Conservation (phyloP, 2,797 vertebrate species). For the Eulemur mongoz region DNA sequence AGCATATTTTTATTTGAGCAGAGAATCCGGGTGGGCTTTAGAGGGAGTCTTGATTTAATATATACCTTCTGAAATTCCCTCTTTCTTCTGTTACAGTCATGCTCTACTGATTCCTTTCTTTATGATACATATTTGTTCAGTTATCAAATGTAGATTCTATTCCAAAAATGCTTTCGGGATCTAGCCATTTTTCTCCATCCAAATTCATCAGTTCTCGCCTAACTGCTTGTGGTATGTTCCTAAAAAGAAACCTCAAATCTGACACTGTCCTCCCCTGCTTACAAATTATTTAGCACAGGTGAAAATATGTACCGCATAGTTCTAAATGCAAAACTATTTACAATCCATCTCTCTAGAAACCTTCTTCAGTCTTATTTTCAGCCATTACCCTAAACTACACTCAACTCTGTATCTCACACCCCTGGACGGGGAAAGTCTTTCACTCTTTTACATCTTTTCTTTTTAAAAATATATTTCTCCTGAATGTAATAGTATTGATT, state of each 20-base stretch:
- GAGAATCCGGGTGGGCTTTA: neutral
- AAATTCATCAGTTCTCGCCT: constrained; percentile 40
- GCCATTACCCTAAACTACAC: neutral
- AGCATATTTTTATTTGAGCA: neutral
- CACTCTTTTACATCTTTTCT: neutral
- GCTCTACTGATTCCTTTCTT: neutral
- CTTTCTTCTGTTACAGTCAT: neutral
- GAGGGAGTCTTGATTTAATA: constrained; percentile 19
- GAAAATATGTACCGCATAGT: neutral
- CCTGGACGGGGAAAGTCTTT: neutral
- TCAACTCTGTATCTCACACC: neutral
- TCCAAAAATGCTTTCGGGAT: constrained; percentile 8
- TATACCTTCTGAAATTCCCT: neutral
- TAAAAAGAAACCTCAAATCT: neutral
- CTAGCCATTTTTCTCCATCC: neutral
- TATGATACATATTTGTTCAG: neutral
- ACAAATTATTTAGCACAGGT: neutral
- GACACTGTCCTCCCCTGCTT: neutral
- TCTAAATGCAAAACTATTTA: neutral
- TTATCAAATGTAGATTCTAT: constrained; percentile 53
- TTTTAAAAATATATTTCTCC: neutral
- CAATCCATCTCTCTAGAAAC: neutral
- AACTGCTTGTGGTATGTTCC: neutral
- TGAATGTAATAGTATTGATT: neutral
- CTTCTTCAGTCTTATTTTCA: neutral